phyloP scores from a whole-genome alignment of 2,113 vertebrate species.

The Anhinga rufa region DNA sequence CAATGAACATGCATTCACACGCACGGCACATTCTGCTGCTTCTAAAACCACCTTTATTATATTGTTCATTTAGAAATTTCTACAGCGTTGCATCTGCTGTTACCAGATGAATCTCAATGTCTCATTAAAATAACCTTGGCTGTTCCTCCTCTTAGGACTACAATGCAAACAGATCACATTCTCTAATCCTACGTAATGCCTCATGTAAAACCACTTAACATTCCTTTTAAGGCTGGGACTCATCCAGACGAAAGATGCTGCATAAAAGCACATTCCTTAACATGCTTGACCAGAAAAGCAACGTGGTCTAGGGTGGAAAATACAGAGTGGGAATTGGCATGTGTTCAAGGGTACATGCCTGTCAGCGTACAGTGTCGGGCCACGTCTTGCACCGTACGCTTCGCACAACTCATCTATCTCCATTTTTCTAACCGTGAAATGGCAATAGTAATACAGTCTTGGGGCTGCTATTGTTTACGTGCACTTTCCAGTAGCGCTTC shows the following conservation, averaged over 20 bases:
- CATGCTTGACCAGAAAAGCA: background rate
- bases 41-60: background rate
- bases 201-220: slow-evolving; percentile 60
- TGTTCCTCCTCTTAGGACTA: background rate
- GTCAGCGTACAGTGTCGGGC: background rate
- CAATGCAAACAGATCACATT: slow-evolving; percentile 36
- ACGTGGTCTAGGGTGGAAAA: background rate
- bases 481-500: background rate
- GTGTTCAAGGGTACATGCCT: background rate
- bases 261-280: slow-evolving; percentile 48
- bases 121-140: background rate
- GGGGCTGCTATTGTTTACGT: background rate
- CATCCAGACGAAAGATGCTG: slow-evolving; percentile 37
- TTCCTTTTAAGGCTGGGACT: slow-evolving; percentile 44
- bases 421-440: background rate
- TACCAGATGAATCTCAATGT: background rate
- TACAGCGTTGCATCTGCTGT: background rate
- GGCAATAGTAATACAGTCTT: background rate
- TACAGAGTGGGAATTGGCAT: rapidly evolving
- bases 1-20: background rate
- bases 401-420: background rate
- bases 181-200: slow-evolving; percentile 38
- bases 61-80: background rate
- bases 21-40: background rate
- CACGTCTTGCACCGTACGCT: background rate